A percentile compares a stretch with the other conserved stretches of the same genome.
These are phyloP conservation scores for Crotalus viridis DNA, from an alignment of 2,113 vertebrate species.

Conservation along the genomic window DNA sequence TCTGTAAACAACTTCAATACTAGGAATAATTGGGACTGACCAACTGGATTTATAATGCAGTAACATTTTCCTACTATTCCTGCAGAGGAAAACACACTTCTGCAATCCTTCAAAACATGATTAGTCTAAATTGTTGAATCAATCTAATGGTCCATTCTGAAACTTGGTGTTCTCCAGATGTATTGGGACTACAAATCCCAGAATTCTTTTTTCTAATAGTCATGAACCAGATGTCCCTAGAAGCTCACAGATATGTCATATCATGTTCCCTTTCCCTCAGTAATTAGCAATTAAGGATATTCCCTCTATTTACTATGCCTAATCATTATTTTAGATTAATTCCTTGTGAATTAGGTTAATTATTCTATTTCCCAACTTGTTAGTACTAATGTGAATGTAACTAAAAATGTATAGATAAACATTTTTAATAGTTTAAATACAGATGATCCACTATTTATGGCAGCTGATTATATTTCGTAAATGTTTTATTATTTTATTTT, in stretches of 20 bases:
- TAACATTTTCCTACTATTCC: neutral
- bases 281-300: neutral
- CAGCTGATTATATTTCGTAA: neutral
- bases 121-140: neutral
- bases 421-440: neutral
- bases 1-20: neutral
- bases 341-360: neutral
- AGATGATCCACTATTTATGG: neutral
- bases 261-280: neutral
- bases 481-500: neutral
- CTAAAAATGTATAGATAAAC: neutral
- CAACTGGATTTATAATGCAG: neutral
- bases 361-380: neutral
- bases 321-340: neutral
- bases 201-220: neutral
- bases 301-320: neutral
- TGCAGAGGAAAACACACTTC: neutral
- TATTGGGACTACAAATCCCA: neutral
- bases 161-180: neutral
- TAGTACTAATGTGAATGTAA: neutral
- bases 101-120: neutral
- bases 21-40: neutral
- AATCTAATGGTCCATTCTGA: neutral
- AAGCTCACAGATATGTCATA: neutral
- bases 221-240: neutral